phyloP scores from a whole-genome alignment of 2,888 invertebrate genomes.

The Eilema griseolum region DNA sequence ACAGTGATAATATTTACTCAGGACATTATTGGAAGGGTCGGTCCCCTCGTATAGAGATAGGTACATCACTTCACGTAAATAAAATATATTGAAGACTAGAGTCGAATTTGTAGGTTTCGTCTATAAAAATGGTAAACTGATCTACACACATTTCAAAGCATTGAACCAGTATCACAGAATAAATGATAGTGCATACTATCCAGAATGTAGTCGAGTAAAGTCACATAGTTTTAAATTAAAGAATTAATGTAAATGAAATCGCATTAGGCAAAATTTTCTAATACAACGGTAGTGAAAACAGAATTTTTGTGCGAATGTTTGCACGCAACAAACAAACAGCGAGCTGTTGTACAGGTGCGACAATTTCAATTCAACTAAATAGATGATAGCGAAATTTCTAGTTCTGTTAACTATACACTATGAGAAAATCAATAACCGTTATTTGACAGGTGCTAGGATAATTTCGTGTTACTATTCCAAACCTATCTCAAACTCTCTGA shows the following conservation, averaged over 20 bases:
- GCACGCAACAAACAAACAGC: not conserved
- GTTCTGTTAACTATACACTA: not conserved
- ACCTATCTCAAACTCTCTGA: constrained; percentile 22
- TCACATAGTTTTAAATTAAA: not conserved
- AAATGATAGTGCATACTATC: too few species aligned
- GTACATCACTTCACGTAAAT: constrained; percentile 13
- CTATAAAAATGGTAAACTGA: not conserved
- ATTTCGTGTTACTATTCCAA: not conserved
- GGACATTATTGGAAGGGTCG: constrained; percentile 64
- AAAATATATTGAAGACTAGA: constrained; percentile 35
- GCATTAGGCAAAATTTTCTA: not conserved
- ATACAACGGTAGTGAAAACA: not conserved
- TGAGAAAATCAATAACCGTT: not conserved
- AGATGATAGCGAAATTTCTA: too few species aligned
- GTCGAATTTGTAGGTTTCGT: not conserved
- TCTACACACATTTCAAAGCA: too few species aligned
- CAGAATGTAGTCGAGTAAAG: too few species aligned
- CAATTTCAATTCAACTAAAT: not conserved
- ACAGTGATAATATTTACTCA: constrained; percentile 68
- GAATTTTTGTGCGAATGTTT: not conserved
- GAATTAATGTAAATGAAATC: not conserved
- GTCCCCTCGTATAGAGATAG: constrained; percentile 16
- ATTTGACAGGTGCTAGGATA: not conserved
- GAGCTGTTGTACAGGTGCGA: not conserved
- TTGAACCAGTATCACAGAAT: too few species aligned